Base-by-base conservation (phyloP, 2,888 invertebrate genomes). In the Caenorhabditis auriculariae region DNA sequence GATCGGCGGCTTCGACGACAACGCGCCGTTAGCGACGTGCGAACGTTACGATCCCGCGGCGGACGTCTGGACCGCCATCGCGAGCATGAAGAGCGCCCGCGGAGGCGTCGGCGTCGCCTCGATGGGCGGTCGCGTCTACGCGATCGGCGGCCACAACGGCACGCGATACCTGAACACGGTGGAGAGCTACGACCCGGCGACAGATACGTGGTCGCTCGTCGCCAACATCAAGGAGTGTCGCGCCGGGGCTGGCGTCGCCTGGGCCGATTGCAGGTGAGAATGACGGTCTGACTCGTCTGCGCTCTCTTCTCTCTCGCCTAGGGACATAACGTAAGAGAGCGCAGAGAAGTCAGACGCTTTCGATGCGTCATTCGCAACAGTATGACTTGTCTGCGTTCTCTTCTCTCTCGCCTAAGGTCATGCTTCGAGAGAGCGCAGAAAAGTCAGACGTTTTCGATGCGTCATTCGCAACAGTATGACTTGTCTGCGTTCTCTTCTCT, bases 1-100 rank as follows among this genome's bases (percentile, higher is more conserved):
- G 15, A 62, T 76, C 15, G 76, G 76, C 2, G 85, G 85, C 4
- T 85, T 85, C 80, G 85, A 85, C 75, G 85, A 85, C 73, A 84
- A 84, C 74, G 80, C 83, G 3, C 84, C 85, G 2, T 70, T 85
- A 27, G 60, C 62, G n/a, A 67, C 72, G 4, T 74, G 73, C 47
- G 77, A 77, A 53, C 57, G 82, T 32, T 85, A 84, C 70, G 84
- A 84, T 70, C 83, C 84, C 5, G 80, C 80, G 53, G 71, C 79
- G 24, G 82, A 85, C 73, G 82, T 82, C 65, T 77, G 77, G 77
- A 59, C 53, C 7, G 50, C 60, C 24, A 52, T 77, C 23, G 66
- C 73, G 2, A 56, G 57, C 27, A 77, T 78, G 77, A 68, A 62
- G 7, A 72, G 76, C 63, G 70, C 78, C 2, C 53, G 78, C 49